These are phyloP conservation scores for Cheilosia pagana DNA, from an alignment of 2,888 invertebrate species.

Conservation along the genomic window DNA sequence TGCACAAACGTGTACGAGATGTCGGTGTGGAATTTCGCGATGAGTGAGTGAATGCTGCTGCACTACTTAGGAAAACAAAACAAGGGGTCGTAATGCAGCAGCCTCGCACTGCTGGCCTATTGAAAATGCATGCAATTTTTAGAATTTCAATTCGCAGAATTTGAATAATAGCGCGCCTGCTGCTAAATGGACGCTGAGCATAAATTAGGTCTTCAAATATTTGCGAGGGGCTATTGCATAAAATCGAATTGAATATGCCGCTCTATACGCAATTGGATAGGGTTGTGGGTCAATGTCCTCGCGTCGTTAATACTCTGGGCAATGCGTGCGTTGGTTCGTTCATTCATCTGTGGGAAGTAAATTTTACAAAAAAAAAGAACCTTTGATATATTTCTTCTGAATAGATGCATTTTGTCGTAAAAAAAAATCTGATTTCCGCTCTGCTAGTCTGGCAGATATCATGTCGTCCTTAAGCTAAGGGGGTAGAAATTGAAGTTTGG, in stretches of 20 bases:
- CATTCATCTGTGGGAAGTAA: constrained; percentile 29
- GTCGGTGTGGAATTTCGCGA: constrained; percentile 27
- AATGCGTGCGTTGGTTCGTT: constrained; percentile 14
- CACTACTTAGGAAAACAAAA: constrained; percentile 35
- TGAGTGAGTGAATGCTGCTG: constrained; percentile 36
- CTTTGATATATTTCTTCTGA: background rate
- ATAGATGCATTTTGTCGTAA: background rate
- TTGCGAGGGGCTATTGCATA: constrained; percentile 35
- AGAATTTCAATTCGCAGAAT: constrained; percentile 43
- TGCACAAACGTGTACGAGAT: background rate
- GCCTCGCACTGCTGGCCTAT: constrained; percentile 52
- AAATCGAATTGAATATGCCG: constrained; percentile 28
- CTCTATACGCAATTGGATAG: background rate
- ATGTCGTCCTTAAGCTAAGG: background rate
- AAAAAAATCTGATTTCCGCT: background rate
- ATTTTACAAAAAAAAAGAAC: background rate
- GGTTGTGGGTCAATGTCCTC: constrained; percentile 47
- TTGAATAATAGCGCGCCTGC: constrained; percentile 61
- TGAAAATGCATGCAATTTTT: constrained; percentile 42
- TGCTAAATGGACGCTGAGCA: constrained; percentile 49
- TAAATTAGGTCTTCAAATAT: constrained; percentile 45
- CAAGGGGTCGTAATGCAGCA: constrained; percentile 35
- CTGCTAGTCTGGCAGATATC: background rate
- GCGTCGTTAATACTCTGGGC: background rate
- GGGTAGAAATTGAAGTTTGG: background rate